Evolutionary conservation across 2,113 vertebrate species (phyloP), one percentile per base, ranked within the genome.

Genomic region (Macaca nemestrina): DNA sequence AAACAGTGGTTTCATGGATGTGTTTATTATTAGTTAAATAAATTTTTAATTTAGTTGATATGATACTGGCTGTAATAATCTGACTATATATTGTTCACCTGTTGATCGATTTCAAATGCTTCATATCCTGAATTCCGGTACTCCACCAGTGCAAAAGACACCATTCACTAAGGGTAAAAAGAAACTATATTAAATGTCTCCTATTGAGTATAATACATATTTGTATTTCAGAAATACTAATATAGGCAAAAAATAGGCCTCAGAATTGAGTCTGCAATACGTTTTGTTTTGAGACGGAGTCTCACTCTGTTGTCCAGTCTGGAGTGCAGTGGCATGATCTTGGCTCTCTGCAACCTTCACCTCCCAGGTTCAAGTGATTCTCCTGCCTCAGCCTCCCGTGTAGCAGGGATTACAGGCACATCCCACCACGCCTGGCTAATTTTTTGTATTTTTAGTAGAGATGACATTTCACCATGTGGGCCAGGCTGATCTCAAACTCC

Each of bases 201-300:
- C 16, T 84, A 8, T 68, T 94, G 86, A 91, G 9, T 70, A 25
- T 94, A 94, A 87, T 52, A 88, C 5, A 78, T 23, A 70, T 80
- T 86, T n/a, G 52, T 38, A 84, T 95, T 95, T 97, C 73, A 94
- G 61, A 95, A 93, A 79, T 93, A 45, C 3, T 84, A 72, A 59
- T 76, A 68, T 13, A 88, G 23, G 45, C 32, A 27, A 93, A 78
- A 88, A 61, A 55, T 88, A 20, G 43, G 14, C 68, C 70, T 89
- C 52, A 85, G 25, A 90, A 82, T 73, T 88, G 43, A 85, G 64
- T 70, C 67, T 90, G 0, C 76, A n/a, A 6, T 83, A 45, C 68
- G 13, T 78, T 94, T 96, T 64, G 4, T 64, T 64, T 64, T 64
- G 61, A 64, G 61, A 64, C 27, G 30, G 61, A 64, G 12, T 64